phyloP scores from a whole-genome alignment of 2,888 invertebrate species.

The Diaphora mendica region DNA sequence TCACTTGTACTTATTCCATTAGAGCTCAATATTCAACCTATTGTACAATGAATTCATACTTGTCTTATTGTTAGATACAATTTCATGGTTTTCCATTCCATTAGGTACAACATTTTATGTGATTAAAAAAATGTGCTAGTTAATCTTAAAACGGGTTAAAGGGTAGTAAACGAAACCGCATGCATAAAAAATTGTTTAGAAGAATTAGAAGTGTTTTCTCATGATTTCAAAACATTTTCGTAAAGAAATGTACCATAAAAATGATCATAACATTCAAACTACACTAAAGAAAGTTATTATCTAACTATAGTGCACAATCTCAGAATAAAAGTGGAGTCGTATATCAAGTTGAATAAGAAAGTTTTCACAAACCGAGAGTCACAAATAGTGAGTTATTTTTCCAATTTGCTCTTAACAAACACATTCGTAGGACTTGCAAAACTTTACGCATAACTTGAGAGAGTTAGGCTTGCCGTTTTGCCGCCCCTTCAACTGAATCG shows the following conservation, averaged over 20 bases:
- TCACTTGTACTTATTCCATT: too few relatives aligned
- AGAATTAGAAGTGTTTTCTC: too few relatives aligned
- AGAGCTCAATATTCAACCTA: too few relatives aligned
- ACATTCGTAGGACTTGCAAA: conserved; percentile 54
- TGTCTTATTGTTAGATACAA: too few relatives aligned
- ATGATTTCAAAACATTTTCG: neutral
- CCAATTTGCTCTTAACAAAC: conserved; percentile 66
- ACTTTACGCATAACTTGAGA: conserved; percentile 74
- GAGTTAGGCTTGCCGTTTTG: conserved; percentile 44
- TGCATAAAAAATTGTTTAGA: too few relatives aligned
- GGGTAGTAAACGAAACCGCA: too few relatives aligned
- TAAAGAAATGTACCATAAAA: neutral
- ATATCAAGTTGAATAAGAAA: conserved; percentile 60
- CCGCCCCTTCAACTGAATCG: conserved; percentile 49
- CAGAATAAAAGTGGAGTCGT: conserved; percentile 53
- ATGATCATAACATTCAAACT: neutral
- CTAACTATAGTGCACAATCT: conserved; percentile 33
- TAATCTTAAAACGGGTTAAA: too few relatives aligned
- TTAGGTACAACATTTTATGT: too few relatives aligned
- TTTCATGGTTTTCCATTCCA: too few relatives aligned
- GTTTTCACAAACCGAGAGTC: conserved; percentile 30
- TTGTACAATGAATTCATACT: too few relatives aligned
- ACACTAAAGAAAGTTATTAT: conserved; percentile 4
- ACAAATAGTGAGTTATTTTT: conserved; percentile 64
- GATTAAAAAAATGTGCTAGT: too few relatives aligned